Evolutionary conservation across 1,140 invertebrate species (phyloP).

Genomic region (Drosophila takahashii): DNA sequence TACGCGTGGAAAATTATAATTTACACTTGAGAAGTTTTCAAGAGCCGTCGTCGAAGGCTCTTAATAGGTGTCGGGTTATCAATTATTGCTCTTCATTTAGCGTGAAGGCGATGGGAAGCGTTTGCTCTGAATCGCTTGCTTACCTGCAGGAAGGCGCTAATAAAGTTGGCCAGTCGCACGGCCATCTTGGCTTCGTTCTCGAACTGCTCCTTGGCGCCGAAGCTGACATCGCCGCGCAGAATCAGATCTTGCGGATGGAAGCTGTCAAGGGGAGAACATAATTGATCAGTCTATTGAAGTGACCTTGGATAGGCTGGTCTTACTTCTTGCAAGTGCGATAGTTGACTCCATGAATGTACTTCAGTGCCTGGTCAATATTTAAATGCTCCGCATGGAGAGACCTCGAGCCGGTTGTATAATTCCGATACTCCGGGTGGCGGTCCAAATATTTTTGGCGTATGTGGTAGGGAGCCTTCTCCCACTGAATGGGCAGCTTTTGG

Average conservation of each 20-base stretch:
- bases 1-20: constrained; percentile 84
- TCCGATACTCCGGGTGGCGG: constrained; percentile 90
- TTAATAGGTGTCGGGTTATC: constrained; percentile 83
- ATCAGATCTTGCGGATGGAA: constrained; percentile 90
- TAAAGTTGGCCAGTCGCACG: constrained; percentile 96
- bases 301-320: constrained; percentile 5
- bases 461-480: constrained; percentile 89
- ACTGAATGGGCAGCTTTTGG: constrained; percentile 92
- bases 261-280: constrained; percentile 83
- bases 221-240: constrained; percentile 93
- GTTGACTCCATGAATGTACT: constrained; percentile 91
- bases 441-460: constrained; percentile 91
- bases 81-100: constrained; percentile 81
- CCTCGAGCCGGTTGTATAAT: constrained; percentile 87
- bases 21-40: constrained; percentile 84
- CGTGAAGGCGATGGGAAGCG: constrained; percentile 67
- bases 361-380: constrained; percentile 91
- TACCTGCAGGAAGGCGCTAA: constrained; percentile 96
- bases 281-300: constrained; percentile 9
- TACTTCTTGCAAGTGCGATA: constrained; percentile 89
- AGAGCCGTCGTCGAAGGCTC: constrained; percentile 74
- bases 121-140: constrained; percentile 18
- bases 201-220: constrained; percentile 94
- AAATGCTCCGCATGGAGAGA: constrained; percentile 88
- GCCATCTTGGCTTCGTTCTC: constrained; percentile 98